phyloP scores from a whole-genome alignment of 1,140 invertebrate genomes.

The Myzus persicae region DNA sequence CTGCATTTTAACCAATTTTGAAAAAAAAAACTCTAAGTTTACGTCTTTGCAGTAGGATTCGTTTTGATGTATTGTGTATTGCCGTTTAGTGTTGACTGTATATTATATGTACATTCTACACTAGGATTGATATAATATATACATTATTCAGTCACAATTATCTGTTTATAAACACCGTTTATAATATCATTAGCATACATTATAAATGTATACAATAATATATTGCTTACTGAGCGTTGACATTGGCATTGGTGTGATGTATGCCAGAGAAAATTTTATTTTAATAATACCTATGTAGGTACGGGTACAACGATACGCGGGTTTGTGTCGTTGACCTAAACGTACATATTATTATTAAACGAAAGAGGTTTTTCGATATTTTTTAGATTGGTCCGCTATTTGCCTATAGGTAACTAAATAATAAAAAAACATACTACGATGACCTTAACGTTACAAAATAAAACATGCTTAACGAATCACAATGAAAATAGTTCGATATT shows the following conservation, averaged over 20 bases:
- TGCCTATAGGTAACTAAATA: not conserved
- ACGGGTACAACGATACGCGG: not conserved
- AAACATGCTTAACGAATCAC: not conserved
- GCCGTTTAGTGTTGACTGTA: not conserved
- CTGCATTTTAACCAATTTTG: not conserved
- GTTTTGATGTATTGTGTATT: not conserved
- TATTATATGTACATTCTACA: not conserved
- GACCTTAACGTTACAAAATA: not conserved
- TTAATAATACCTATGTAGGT: not conserved
- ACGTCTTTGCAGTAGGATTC: not conserved
- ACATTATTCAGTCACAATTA: not conserved
- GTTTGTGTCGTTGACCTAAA: not conserved
- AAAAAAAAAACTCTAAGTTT: not conserved
- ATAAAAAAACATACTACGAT: not conserved
- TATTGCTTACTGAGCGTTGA: not conserved
- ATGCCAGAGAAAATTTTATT: not conserved
- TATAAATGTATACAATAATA: not conserved
- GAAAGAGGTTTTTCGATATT: not conserved
- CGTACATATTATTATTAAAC: not conserved
- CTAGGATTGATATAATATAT: not conserved
- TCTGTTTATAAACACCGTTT: slow-evolving; percentile 6
- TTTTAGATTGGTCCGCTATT: not conserved
- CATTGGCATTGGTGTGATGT: slow-evolving; percentile 14
- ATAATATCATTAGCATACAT: slow-evolving; percentile 19
- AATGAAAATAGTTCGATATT: not conserved